Percentiles rank a stretch among this genome's conserved stretches.
Conservation (phyloP, 1,140 invertebrate species). For the Babylonia areolata region DNA sequence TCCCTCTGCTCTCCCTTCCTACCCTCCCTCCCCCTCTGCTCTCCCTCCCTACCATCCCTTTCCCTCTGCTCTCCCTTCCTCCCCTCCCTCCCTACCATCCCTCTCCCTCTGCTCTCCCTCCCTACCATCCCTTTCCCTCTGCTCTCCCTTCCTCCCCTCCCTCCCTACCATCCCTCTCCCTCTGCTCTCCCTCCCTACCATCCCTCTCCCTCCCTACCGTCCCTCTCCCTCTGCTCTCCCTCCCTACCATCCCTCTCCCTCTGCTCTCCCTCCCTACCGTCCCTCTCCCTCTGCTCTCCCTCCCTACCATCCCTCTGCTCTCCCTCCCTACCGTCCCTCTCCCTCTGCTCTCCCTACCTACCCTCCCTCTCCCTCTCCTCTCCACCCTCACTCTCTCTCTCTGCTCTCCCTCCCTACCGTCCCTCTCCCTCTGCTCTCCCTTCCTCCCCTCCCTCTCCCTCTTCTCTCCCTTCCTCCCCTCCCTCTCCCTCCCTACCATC, state of each 20-base stretch:
- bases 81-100: too few species aligned
- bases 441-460: background rate
- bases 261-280: background rate
- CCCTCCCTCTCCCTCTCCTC: background rate
- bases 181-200: background rate
- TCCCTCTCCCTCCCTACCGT: background rate
- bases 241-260: background rate
- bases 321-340: conserved; percentile 6
- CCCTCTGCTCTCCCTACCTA: background rate
- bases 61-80: too few species aligned
- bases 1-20: too few species aligned
- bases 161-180: background rate
- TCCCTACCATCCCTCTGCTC: conserved; percentile 7
- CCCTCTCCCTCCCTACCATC: background rate
- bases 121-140: background rate
- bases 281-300: background rate
- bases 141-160: background rate
- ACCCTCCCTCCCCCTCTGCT: too few species aligned
- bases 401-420: background rate
- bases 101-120: background rate
- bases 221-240: background rate
- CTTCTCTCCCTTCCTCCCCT: background rate
- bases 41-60: too few species aligned
- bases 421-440: background rate
- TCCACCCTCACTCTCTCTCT: background rate